Percentiles rank a stretch among this genome's conserved stretches.
Evolutionary conservation across 2,113 vertebrate species (phyloP).

Genomic region (Macquaria ambigua): DNA sequence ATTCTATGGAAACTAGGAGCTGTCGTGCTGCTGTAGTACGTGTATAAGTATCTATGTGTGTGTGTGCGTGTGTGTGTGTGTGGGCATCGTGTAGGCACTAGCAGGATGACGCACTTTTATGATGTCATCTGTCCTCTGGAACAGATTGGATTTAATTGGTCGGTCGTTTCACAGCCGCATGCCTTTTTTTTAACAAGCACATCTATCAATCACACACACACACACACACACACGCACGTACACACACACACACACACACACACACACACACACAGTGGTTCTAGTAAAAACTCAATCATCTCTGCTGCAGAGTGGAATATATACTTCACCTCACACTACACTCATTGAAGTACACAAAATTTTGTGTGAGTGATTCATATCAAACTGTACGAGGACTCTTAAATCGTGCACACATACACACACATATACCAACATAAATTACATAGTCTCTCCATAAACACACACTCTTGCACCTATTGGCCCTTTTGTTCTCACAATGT

Average conservation of each 20-base stretch:
- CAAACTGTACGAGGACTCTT: slow-evolving; percentile 42
- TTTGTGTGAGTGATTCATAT: slow-evolving; percentile 50
- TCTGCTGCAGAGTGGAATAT: slow-evolving; percentile 32
- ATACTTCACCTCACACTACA: slow-evolving; percentile 31
- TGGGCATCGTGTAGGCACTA: neutral
- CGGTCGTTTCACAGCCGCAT: slow-evolving; percentile 65
- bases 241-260: slow-evolving; percentile 5
- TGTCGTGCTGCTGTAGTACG: neutral
- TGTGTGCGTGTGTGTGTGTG: neutral
- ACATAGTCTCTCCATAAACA: slow-evolving; percentile 21
- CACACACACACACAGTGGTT: slow-evolving; percentile 14
- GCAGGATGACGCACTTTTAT: slow-evolving; percentile 66
- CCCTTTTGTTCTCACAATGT: slow-evolving; percentile 2
- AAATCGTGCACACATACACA: neutral
- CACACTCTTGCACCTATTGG: slow-evolving; percentile 18
- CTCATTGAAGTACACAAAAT: slow-evolving; percentile 27
- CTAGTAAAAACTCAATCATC: slow-evolving; percentile 61
- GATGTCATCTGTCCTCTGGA: slow-evolving; percentile 70
- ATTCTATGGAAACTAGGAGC: neutral
- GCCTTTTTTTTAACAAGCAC: slow-evolving; percentile 66
- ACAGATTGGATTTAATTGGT: slow-evolving; percentile 79
- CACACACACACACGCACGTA: slow-evolving; percentile 18
- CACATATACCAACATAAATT: slow-evolving; percentile 32
- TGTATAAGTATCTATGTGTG: neutral
- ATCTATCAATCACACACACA: slow-evolving; percentile 48